Percentiles rank a stretch among this genome's conserved stretches.
phyloP scores from a whole-genome alignment of 1,140 invertebrate species.

The Adoxophyes honmai region DNA sequence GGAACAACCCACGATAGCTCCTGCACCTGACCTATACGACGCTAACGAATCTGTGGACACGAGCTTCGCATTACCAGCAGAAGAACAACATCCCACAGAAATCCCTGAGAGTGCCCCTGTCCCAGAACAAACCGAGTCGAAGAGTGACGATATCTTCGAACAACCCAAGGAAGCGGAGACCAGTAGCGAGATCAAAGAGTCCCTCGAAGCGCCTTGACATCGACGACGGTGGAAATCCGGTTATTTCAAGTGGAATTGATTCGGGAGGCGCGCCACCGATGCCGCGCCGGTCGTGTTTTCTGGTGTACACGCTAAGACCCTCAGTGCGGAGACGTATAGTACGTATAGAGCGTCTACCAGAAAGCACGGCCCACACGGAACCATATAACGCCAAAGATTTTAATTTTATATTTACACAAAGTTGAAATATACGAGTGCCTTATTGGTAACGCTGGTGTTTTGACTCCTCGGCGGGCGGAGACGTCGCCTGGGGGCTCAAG shows the following conservation, averaged over 20 bases:
- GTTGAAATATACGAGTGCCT: constrained; percentile 74
- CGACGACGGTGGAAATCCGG: constrained; percentile 48
- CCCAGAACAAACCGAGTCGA: constrained; percentile 12
- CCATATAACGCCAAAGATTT: constrained; percentile 68
- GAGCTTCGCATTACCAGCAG: constrained; percentile 32
- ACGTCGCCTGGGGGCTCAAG: constrained; percentile 79
- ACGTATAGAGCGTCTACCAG: too few relatives aligned
- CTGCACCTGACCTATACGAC: constrained; percentile 42
- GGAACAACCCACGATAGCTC: background rate
- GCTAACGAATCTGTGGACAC: constrained; percentile 46
- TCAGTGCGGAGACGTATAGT: too few relatives aligned
- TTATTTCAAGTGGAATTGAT: constrained; percentile 71
- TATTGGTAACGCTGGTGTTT: constrained; percentile 69
- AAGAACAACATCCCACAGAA: too few relatives aligned
- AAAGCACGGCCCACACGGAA: background rate
- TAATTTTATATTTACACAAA: constrained; percentile 59
- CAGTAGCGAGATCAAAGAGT: constrained; percentile 27
- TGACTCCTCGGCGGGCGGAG: constrained; percentile 52
- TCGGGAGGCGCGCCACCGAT: constrained; percentile 50
- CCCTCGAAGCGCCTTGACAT: constrained; percentile 40
- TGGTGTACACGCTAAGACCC: too few relatives aligned
- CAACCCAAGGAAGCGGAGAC: constrained; percentile 4
- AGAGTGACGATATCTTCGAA: constrained; percentile 39
- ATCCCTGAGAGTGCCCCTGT: too few relatives aligned
- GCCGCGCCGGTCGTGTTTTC: background rate